Evolutionary conservation across 2,888 invertebrate species (phyloP).

Genomic region (Lepidochrysops patricia): DNA sequence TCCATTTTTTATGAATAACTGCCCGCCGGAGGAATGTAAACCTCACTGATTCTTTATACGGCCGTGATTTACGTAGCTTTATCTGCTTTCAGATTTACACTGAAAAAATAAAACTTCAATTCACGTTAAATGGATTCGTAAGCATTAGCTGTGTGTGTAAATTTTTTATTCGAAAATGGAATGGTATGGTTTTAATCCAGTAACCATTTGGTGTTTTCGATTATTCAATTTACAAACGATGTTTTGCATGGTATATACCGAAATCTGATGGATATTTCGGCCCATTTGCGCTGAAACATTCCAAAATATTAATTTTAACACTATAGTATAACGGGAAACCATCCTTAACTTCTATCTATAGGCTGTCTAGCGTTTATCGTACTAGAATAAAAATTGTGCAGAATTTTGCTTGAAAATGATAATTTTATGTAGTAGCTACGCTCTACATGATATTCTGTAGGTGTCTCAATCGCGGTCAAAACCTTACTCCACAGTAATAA

Average conservation of each 20-base stretch:
- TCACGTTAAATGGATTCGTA: neutral
- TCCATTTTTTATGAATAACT: slow-evolving; percentile 60
- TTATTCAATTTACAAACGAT: too few relatives aligned
- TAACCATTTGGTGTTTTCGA: too few relatives aligned
- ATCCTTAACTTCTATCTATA: too few relatives aligned
- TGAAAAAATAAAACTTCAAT: neutral
- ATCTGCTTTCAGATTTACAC: neutral
- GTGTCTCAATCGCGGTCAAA: neutral
- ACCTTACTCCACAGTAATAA: neutral
- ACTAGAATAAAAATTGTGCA: neutral
- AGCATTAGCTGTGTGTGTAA: too few relatives aligned
- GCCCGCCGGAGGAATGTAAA: slow-evolving; percentile 39
- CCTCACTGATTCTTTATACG: slow-evolving; percentile 14
- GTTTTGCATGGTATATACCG: too few relatives aligned
- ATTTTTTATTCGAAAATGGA: too few relatives aligned
- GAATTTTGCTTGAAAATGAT: neutral
- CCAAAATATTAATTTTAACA: too few relatives aligned
- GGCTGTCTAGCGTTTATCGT: neutral
- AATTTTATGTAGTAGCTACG: neutral
- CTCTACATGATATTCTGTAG: neutral
- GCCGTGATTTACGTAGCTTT: slow-evolving; percentile 12
- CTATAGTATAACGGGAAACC: too few relatives aligned
- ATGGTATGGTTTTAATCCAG: too few relatives aligned
- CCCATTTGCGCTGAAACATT: too few relatives aligned
- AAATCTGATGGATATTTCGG: too few relatives aligned